Evolutionary conservation across 1,140 invertebrate species (phyloP), one percentile per base, ranked within the genome.

Genomic region (Bombus waltoni): DNA sequence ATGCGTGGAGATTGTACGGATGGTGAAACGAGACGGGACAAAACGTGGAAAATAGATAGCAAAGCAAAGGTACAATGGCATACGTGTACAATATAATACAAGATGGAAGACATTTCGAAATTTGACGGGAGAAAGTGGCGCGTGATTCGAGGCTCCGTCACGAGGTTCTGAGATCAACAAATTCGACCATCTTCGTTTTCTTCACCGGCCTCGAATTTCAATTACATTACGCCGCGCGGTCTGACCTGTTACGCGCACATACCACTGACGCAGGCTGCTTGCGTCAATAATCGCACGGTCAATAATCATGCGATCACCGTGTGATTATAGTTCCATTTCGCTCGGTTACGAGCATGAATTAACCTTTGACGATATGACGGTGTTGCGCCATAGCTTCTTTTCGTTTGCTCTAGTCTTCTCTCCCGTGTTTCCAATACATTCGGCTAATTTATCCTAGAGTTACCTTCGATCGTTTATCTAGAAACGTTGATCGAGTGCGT

Each of bases 211-310:
- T 68, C 59, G 44, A 83, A 59, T 79, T 84, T 84, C 66, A 40
- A 44, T 79, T 47, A 53, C 73, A 25, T 79, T 70, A 71, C 32
- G 32, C 15, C 38, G 32, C 38, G 35, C 65, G 79, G 87, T 81
- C 88, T 73, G 77, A 81, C 77, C 72, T 38, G 71, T 81, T 88
- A 85, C 65, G 74, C n/a, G 62, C 68, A 53, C 66, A 40, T 76
- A 88, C 88, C 72, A 89, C 88, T 85, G 86, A 81, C 57, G 75
- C 86, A 65, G 25, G 71, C 32, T 65, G 44, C 47, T 66, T 79
- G 62, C 38, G 35, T 79, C 81, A 71, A 57, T 59, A 70, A 74
- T 62, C 32, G 22, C 40, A n/a, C 18, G 70, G 80, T 81, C 80
- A 73, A 81, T 74, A 81, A 81, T 74, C 47, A 11, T 11, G 70